Evolutionary conservation across 2,113 vertebrate species (phyloP), one percentile per base, ranked within the genome.

Genomic region (Cephalopholis sonnerati): DNA sequence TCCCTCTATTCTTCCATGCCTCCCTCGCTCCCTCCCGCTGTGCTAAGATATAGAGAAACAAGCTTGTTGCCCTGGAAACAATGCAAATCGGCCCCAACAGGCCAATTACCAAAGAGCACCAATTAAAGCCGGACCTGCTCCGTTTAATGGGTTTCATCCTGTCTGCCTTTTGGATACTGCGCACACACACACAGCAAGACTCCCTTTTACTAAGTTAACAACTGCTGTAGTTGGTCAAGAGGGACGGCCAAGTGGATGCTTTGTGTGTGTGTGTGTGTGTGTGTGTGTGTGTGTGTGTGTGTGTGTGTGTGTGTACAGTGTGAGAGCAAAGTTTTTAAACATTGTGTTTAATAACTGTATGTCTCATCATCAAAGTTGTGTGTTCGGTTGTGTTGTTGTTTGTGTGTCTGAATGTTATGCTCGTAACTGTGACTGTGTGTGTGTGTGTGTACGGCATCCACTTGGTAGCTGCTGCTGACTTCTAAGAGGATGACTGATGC

Each of bases 41-140:
- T 54, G 77, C 73, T 81, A 50, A 64, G 70, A 70, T 77, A 66
- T 77, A 66, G 17, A 63, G 76, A 87, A 87, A 87, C 64, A 79
- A 64, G 87, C 88, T 51, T 72, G 92, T 91, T 90, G 88, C 92
- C 77, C 10, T 80, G 85, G 92, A 85, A 92, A 93, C 91, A 78
- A 89, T 80, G 80, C 74, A 91, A 89, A 93, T 81, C 18, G 3
- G 48, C 72, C 92, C 83, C 87, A 29, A 70, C 13, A 54, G 90
- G 80, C 89, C 86, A 92, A 90, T 92, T 91, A 93, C 71, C 70
- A 92, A 88, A 85, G 83, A 85, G 83, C 62, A 32, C 84, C 87
- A 90, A 93, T 93, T 92, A 93, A 83, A 87, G 73, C 44, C 5
- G 39, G 81, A 90, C 78, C 67, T 77, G 78, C 74, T 87, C 58